Evolutionary conservation across 2,797 vertebrate species (phyloP).

Genomic region (Mormyrus proboscirostris): DNA sequence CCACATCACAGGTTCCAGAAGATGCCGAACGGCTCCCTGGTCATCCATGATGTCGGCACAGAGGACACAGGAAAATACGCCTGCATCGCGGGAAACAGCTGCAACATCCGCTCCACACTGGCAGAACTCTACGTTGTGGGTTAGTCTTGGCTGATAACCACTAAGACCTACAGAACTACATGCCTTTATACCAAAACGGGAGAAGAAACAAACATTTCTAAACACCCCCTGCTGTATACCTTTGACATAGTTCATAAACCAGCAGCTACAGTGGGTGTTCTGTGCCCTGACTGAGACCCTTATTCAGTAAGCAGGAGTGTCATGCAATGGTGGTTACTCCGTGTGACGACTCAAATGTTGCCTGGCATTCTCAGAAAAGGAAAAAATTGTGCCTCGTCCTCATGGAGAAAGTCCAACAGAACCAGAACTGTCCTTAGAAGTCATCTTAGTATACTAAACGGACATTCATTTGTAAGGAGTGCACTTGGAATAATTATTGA

Average conservation of each 20-base stretch:
- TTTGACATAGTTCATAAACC: background rate
- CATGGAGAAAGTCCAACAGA: background rate
- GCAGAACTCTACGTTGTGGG: conserved; percentile 89
- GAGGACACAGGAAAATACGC: conserved; percentile 90
- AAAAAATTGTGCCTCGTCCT: background rate
- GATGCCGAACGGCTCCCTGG: conserved; percentile 85
- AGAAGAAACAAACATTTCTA: background rate
- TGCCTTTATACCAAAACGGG: background rate
- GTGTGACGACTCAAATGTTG: background rate
- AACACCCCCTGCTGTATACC: background rate
- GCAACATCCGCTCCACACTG: conserved; percentile 81
- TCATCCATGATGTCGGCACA: conserved; percentile 77
- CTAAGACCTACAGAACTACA: background rate
- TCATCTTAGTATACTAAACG: background rate
- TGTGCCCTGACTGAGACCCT: background rate
- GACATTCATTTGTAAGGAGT: background rate
- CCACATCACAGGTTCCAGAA: conserved; percentile 75
- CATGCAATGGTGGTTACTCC: background rate
- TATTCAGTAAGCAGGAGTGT: background rate
- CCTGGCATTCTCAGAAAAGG: background rate
- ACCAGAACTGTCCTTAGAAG: background rate
- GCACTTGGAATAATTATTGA: background rate
- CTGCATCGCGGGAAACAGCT: conserved; percentile 93
- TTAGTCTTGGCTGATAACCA: conserved; percentile 50
- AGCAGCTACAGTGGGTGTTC: background rate